Evolutionary conservation across 2,797 vertebrate genomes (phyloP).

Genomic region (Tamandua tetradactyla): DNA sequence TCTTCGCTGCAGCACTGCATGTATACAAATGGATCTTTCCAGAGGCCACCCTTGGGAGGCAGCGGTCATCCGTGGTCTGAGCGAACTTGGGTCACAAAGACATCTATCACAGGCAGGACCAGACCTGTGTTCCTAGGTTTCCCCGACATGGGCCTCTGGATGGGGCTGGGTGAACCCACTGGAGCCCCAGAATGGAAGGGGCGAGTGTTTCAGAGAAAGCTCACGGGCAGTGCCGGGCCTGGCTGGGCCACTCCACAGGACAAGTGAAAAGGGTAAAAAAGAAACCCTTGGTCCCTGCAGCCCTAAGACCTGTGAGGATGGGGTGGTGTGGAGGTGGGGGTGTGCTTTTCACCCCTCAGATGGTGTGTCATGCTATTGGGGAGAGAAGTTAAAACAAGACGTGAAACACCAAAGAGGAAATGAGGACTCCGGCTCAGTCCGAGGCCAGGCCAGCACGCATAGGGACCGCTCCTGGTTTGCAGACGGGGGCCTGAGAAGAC

Average conservation of each 20-base stretch:
- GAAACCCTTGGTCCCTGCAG: neutral
- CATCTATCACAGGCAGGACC: neutral
- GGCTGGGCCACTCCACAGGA: too few relatives aligned
- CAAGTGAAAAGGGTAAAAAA: neutral
- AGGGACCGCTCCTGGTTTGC: neutral
- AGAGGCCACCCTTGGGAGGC: neutral
- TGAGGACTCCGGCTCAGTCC: neutral
- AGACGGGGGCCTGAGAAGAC: neutral
- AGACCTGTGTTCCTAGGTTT: neutral
- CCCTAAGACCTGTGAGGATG: too few relatives aligned
- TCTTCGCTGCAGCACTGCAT: too few relatives aligned
- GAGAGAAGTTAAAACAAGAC: too few relatives aligned
- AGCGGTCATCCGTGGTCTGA: neutral
- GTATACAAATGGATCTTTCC: neutral
- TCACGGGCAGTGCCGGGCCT: neutral
- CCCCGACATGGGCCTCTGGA: neutral
- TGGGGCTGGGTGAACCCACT: too few relatives aligned
- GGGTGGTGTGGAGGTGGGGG: fast-evolving
- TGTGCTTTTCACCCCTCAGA: too few relatives aligned
- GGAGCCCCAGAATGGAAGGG: neutral
- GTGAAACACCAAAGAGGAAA: neutral
- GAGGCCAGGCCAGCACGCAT: neutral
- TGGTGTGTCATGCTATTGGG: neutral
- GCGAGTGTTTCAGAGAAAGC: neutral
- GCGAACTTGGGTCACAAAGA: neutral